Evolutionary conservation across 2,888 invertebrate genomes (phyloP).

Genomic region (Diaphora mendica): DNA sequence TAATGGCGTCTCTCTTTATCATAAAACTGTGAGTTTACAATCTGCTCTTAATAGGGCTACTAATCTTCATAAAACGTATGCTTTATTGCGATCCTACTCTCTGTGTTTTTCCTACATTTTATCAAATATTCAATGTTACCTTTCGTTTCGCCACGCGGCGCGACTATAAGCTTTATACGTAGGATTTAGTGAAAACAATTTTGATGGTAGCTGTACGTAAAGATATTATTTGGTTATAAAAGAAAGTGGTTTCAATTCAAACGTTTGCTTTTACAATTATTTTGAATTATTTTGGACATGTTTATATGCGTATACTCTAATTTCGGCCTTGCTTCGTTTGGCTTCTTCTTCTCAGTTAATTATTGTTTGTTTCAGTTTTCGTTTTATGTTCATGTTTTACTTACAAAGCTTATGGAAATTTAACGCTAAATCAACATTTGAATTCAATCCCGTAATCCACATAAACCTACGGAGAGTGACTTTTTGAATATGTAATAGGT

Average conservation of each 20-base stretch:
- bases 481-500: not conserved
- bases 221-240: not conserved
- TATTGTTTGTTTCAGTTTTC: constrained; percentile 1
- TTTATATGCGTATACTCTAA: not conserved
- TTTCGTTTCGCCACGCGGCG: not conserved
- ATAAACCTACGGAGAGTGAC: not conserved
- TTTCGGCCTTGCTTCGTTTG: not conserved
- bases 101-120: too few species aligned
- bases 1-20: too few species aligned
- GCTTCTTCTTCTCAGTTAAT: not conserved
- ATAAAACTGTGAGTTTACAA: too few species aligned
- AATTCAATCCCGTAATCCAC: not conserved
- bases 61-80: too few species aligned
- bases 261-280: not conserved
- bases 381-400: not conserved
- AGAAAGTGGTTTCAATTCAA: too few species aligned
- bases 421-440: not conserved
- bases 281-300: not conserved
- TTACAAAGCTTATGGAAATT: not conserved
- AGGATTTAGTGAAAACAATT: not conserved
- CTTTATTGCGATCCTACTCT: too few species aligned
- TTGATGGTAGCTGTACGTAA: not conserved
- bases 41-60: too few species aligned
- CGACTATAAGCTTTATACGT: not conserved
- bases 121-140: not conserved